Evolutionary conservation across 2,113 vertebrate genomes (phyloP), one percentile per base, ranked within the genome.

Genomic region (Dermatemys mawii): DNA sequence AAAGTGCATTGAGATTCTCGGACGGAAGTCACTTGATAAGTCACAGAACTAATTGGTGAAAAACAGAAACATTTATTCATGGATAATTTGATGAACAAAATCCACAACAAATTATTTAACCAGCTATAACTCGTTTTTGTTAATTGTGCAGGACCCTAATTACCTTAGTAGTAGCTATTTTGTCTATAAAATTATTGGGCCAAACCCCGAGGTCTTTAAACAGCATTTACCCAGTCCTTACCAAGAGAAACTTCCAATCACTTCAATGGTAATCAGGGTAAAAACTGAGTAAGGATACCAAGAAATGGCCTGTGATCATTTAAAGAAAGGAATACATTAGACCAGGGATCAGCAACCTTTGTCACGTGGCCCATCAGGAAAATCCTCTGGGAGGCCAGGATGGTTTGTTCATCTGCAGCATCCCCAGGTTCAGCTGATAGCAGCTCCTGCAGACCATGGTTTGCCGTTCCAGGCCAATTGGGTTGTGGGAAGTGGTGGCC

Each of bases 241-340:
- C 7, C 19, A 53, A 38, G 49, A 6, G 46, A 85, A 90, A 54
- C 7, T 82, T 24, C 8, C 19, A 89, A 19, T 21, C 55, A 24
- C 7, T 91, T 24, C 41, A 3, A 1, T 83, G 19, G 32, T 73
- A 81, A 8, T 73, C 57, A 3, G 1, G 89, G n/a, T 92, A 83
- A 92, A 95, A 92, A 84, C 75, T 78, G 91, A 91, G 35, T 60
- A 83, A 94, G 32, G 11, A 22, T 53, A 48, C 12, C n/a, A 93
- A 83, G 81, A 89, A 95, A 38, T 5, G 16, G 29, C 54, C 29
- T 38, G 6, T 70, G 35, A 70, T 38, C 32, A 70, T 70, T 16
- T 19, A 76, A 46, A 76, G 38, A 26, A 76, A 76, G 73, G 41
- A 76, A 46, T 76, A 76, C 16, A n/a, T 63, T 63, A n/a, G 11